Percentiles rank a stretch among this genome's conserved stretches.
Conservation (phyloP, 2,113 vertebrate species). For the Psittacara wagleri region DNA sequence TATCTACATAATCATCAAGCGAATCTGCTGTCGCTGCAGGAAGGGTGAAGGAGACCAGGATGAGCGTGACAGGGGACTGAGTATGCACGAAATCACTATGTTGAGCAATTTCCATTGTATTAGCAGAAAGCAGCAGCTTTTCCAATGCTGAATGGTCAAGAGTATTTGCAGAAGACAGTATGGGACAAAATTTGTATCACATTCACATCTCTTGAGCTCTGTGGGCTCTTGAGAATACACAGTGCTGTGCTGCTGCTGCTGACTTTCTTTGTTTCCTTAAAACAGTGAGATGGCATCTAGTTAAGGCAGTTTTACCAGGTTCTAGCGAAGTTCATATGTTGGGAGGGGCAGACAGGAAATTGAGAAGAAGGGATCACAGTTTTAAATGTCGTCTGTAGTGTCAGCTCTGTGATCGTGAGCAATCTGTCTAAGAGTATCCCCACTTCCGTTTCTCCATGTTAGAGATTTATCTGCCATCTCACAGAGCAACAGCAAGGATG, state of each 20-base stretch:
- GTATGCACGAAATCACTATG: constrained; percentile 70
- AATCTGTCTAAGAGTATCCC: not conserved
- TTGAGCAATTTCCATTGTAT: not conserved
- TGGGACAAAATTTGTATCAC: not conserved
- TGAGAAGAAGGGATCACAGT: not conserved
- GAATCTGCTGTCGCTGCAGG: constrained; percentile 81
- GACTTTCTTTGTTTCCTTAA: not conserved
- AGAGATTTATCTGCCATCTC: not conserved
- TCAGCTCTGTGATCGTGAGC: not conserved
- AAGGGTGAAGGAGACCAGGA: constrained; percentile 88
- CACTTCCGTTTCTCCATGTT: not conserved
- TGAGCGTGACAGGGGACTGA: constrained; percentile 91
- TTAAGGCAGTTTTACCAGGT: not conserved
- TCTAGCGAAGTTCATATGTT: not conserved
- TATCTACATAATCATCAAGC: constrained; percentile 86
- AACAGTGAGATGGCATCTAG: not conserved
- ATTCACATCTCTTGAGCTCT: not conserved
- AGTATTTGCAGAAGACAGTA: not conserved
- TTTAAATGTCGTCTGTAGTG: not conserved
- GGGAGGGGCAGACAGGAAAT: not conserved
- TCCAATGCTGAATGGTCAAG: not conserved
- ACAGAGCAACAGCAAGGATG: not conserved
- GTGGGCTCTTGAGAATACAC: not conserved
- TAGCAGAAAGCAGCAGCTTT: not conserved
- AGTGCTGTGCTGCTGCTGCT: not conserved